Conservation (phyloP, 2,113 vertebrate genomes). For the Phyllopteryx taeniolatus region DNA sequence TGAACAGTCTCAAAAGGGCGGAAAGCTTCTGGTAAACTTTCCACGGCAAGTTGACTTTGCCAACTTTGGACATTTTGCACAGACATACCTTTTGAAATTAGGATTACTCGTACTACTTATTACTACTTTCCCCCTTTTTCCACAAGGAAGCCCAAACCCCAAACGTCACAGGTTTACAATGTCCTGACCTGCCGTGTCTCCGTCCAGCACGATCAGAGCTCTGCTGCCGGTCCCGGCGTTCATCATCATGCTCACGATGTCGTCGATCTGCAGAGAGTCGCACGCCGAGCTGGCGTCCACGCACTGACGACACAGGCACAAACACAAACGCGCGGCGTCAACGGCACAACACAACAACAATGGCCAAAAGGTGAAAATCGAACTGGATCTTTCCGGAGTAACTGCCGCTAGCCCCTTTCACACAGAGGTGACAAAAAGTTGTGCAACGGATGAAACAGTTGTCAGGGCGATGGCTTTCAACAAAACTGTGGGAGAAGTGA, state of each 20-base stretch:
- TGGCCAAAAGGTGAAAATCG: too few species aligned
- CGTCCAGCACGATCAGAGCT: constrained; percentile 77
- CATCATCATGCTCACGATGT: constrained; percentile 84
- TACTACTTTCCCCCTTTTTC: background rate
- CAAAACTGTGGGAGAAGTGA: too few species aligned
- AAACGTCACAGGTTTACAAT: too few species aligned
- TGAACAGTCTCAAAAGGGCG: too few species aligned
- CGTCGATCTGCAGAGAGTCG: constrained; percentile 68
- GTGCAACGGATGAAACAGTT: too few species aligned
- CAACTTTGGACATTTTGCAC: background rate
- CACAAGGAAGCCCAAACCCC: background rate
- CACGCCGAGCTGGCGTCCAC: constrained; percentile 81
- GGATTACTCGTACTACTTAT: background rate
- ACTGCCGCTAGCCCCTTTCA: too few species aligned
- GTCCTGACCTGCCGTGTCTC: constrained; percentile 5
- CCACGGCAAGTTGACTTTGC: background rate
- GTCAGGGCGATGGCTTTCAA: too few species aligned
- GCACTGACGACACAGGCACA: constrained; percentile 73
- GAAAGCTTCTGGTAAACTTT: too few species aligned
- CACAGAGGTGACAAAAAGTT: too few species aligned
- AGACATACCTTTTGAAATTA: background rate
- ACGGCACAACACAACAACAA: too few species aligned
- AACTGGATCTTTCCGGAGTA: too few species aligned
- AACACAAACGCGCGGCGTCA: constrained; percentile 5
- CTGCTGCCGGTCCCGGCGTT: constrained; percentile 82